These are phyloP conservation scores for Uropsilus gracilis DNA, from an alignment of 2,113 vertebrate species.

Conservation along the genomic window DNA sequence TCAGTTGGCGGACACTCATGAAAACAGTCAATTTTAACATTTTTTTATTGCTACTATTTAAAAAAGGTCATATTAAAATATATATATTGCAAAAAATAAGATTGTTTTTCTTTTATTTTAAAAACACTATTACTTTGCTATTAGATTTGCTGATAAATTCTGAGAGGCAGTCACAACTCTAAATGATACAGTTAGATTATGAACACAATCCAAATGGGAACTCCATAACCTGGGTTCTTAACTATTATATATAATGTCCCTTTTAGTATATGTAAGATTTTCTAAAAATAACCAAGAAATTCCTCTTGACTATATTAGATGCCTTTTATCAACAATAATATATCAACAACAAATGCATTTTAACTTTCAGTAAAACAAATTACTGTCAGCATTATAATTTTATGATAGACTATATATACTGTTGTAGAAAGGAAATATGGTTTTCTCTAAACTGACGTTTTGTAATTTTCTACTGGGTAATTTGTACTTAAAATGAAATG, in stretches of 20 bases:
- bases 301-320: neutral
- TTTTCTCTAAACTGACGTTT: neutral
- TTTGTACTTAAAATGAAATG: neutral
- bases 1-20: neutral
- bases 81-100: neutral
- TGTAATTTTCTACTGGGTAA: neutral
- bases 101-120: neutral
- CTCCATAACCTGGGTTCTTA: neutral
- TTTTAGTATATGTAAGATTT: neutral
- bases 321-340: neutral
- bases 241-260: neutral
- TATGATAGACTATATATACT: neutral
- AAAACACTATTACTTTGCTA: neutral
- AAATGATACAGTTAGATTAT: neutral
- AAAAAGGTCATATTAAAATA: neutral
- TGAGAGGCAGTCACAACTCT: neutral
- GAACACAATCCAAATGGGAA: neutral
- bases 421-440: neutral
- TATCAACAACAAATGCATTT: neutral
- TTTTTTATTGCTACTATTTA: neutral
- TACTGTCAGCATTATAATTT: neutral
- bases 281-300: neutral
- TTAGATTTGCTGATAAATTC: neutral
- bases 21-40: neutral
- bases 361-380: neutral